Evolutionary conservation across 35 echinoderm and acorn worm genomes (phyloP), one percentile per base, ranked within the genome.

Genomic region (Lytechinus pictus): DNA sequence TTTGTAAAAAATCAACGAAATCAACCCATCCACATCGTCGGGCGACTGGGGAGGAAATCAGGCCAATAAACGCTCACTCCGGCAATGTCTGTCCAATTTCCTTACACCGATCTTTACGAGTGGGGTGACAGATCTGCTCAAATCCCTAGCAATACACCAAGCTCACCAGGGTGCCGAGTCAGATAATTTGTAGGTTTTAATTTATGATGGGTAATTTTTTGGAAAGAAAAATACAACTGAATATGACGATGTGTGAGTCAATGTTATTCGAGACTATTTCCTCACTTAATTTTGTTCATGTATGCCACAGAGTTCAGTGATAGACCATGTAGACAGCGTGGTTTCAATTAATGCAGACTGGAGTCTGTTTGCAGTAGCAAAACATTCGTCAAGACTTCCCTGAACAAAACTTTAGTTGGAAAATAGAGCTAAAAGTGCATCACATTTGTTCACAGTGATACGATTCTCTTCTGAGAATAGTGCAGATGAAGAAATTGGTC

Each of bases 21-120:
- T 90, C 88, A 52, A 90, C 52, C 52, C 88, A 90, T 90, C 88
- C 88, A 44, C 52, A 90, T 33, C 88, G 88, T 19, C 88, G 27
- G 88, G 88, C 88, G 88, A 90, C 88, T 90, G 88, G 88, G 52
- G 29, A 54, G 88, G 88, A 90, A 90, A 90, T 90, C 11, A 16
- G 88, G 28, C 28, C n/a, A 90, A 90, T 90, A 90, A 90, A 90
- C 28, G 52, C 29, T 90, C 88, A 90, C 88, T 90, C 52, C 24
- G 88, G 9, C 88, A 90, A 90, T 54, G 88, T 90, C 88, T 90
- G 16, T 90, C 52, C 29, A 54, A 90, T 90, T 90, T 90, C 88
- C 88, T 90, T 44, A 90, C 66, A 79, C 66, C 66, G 66, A 79
- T 79, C 88, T 33, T 5, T 52, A 44, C 28, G 88, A 90, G 88